Conservation (phyloP, 2,888 invertebrate species). For the Phyllotreta striolata region DNA sequence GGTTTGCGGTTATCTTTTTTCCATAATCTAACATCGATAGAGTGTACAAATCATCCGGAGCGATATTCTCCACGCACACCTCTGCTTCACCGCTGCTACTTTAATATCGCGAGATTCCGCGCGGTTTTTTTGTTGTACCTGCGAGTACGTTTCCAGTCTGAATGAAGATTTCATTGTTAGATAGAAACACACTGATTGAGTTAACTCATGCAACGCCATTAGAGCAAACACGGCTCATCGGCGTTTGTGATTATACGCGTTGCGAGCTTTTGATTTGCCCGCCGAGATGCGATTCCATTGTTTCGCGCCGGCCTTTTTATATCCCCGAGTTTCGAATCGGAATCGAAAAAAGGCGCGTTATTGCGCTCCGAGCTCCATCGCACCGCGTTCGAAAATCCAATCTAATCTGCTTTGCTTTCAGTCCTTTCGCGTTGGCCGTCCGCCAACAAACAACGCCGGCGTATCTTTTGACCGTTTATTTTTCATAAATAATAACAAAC, state of each 20-base stretch:
- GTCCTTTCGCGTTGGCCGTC: not conserved
- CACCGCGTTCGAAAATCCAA: constrained; percentile 6
- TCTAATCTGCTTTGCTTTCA: no score
- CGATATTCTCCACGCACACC: not conserved
- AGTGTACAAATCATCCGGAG: not conserved
- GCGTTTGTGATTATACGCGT: constrained; percentile 17
- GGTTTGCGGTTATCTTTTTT: no score
- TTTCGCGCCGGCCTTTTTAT: constrained; percentile 5
- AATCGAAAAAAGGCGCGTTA: no score
- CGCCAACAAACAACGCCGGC: not conserved
- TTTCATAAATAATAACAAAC: constrained; percentile 44
- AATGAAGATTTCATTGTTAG: constrained; percentile 28
- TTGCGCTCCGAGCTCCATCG: no score
- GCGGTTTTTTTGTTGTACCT: constrained; percentile 14
- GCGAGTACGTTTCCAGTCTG: constrained; percentile 2
- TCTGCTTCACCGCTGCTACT: constrained; percentile 8
- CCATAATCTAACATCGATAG: no score
- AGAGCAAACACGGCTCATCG: constrained; percentile 25
- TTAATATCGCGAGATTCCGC: constrained; percentile 7
- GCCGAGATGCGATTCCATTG: constrained; percentile 11
- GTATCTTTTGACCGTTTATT: constrained; percentile 24
- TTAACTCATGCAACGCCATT: constrained; percentile 26
- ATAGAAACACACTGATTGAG: constrained; percentile 26
- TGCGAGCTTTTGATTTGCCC: constrained; percentile 13
- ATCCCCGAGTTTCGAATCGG: not conserved